These are phyloP conservation scores for Neelides sp. DNA, from an alignment of 1,140 invertebrate genomes.

Conservation along the genomic window DNA sequence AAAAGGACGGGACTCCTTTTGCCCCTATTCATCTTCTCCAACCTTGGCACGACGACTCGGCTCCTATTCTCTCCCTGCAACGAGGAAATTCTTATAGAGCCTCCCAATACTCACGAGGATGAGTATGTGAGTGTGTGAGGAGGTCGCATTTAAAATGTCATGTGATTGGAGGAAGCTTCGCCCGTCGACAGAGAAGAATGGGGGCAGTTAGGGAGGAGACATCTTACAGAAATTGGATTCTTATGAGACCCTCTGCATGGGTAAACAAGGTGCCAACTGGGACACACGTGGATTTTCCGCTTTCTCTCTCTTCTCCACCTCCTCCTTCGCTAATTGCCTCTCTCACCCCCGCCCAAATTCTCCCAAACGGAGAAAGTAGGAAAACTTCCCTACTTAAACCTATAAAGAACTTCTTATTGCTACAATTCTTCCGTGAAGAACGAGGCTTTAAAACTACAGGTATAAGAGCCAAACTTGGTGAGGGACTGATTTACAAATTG, in stretches of 20 bases:
- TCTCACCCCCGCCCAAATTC: no score
- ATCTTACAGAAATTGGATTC: conserved; percentile 30
- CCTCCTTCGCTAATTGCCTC: not conserved
- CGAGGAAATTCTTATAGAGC: no score
- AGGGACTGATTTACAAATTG: no score
- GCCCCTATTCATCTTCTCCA: conserved; percentile 21
- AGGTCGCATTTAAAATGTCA: not conserved
- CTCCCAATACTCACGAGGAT: no score
- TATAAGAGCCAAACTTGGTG: no score
- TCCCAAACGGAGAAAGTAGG: no score
- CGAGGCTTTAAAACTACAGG: no score
- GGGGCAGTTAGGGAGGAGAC: conserved; percentile 24
- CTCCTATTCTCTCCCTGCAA: no score
- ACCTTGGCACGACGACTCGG: conserved; percentile 6
- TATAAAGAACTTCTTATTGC: no score
- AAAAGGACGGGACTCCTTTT: conserved; percentile 12
- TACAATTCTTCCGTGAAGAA: no score
- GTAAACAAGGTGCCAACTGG: conserved; percentile 28
- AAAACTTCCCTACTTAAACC: no score
- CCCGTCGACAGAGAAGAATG: conserved; percentile 27
- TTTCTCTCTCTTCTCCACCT: conserved; percentile 1
- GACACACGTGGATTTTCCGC: conserved; percentile 26
- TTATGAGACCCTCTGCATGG: conserved; percentile 26
- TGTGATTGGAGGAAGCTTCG: conserved; percentile 2
- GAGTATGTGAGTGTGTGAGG: no score